These are phyloP conservation scores for Alentia gelatinosa DNA, from an alignment of 2,888 invertebrate genomes.

Conservation along the genomic window DNA sequence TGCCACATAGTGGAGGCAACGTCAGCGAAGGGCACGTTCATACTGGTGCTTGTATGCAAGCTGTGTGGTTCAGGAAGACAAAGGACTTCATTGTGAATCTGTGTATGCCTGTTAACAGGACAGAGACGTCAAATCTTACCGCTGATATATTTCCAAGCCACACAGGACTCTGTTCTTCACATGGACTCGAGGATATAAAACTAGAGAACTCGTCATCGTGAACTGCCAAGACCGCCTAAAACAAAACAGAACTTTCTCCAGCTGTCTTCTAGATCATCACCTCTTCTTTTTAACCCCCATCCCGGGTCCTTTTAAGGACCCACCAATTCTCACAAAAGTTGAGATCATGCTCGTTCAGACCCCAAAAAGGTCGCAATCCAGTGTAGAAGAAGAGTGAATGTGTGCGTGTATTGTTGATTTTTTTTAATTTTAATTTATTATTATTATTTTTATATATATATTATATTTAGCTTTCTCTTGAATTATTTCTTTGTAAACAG, in stretches of 20 bases:
- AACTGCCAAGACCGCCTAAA: constrained; percentile 56
- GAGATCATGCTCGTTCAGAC: neutral
- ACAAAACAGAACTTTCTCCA: neutral
- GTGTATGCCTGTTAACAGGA: constrained; percentile 39
- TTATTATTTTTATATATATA: too few species aligned
- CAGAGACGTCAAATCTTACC: constrained; percentile 15
- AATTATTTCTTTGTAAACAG: too few species aligned
- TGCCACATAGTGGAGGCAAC: neutral
- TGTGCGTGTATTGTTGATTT: neutral
- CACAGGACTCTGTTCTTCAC: constrained; percentile 38
- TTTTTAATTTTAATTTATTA: too few species aligned
- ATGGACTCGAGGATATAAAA: constrained; percentile 30
- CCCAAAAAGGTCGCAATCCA: neutral
- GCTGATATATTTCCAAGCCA: constrained; percentile 29
- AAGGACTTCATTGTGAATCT: constrained; percentile 18
- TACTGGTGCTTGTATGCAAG: constrained; percentile 16
- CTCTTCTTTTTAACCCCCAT: neutral
- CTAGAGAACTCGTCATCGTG: constrained; percentile 47
- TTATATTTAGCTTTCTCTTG: too few species aligned
- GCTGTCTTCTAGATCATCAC: constrained; percentile 32
- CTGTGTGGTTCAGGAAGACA: neutral
- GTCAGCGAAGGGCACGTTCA: neutral
- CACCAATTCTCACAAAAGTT: constrained; percentile 68
- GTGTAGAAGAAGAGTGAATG: neutral
- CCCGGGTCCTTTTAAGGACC: constrained; percentile 76